Percentiles rank a stretch among this genome's conserved stretches.
phyloP scores from a whole-genome alignment of 2,797 vertebrate species.

The Coregonus suidteri region DNA sequence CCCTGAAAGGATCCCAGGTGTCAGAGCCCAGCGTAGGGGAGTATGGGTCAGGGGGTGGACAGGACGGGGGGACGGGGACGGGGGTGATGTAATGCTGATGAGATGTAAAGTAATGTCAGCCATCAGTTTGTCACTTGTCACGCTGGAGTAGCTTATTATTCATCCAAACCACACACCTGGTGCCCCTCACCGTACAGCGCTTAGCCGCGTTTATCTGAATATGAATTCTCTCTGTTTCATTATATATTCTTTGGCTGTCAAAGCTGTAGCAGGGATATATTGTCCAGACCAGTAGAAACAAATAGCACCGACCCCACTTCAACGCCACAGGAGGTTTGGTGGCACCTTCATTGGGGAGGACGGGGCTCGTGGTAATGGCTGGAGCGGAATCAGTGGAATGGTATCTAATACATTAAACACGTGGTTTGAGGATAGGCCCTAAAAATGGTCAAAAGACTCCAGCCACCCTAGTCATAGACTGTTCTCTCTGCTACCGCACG shows the following conservation, averaged over 20 bases:
- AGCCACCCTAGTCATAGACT: no score
- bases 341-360: no score
- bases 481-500: no score
- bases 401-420: no score
- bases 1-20: conserved; percentile 71
- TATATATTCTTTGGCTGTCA: not conserved
- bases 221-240: not conserved
- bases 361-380: no score
- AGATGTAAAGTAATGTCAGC: conserved; percentile 41
- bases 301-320: no score
- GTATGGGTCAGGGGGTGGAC: conserved; percentile 13
- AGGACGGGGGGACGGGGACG: not conserved
- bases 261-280: not conserved
- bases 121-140: not conserved
- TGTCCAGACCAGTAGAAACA: no score
- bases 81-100: conserved; percentile 1
- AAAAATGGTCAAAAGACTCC: no score
- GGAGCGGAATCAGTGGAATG: no score
- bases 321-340: no score
- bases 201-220: not conserved
- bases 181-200: not conserved
- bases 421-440: no score
- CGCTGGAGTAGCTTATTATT: not conserved
- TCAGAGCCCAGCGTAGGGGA: conserved; percentile 27
- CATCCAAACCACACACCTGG: not conserved